Conservation (phyloP, 2,113 vertebrate genomes). For the Xenus cinereus region DNA sequence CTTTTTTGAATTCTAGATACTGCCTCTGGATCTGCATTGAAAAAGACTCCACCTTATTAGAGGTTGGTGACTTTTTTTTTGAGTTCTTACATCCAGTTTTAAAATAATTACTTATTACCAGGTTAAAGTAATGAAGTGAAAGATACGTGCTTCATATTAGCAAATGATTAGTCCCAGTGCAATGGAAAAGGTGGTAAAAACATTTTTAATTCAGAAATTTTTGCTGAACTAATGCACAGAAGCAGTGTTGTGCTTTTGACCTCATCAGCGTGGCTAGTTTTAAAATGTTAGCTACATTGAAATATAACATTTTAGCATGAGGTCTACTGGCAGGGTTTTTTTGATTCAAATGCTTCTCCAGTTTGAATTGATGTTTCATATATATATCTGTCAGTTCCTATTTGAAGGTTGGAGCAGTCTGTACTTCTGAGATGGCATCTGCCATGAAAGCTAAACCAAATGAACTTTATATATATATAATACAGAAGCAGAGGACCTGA, state of each 20-base stretch:
- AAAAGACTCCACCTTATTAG: neutral
- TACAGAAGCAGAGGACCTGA: neutral
- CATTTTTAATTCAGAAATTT: neutral
- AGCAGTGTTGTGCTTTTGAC: neutral
- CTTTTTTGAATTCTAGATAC: slow-evolving; percentile 19
- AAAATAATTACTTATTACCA: neutral
- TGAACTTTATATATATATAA: neutral
- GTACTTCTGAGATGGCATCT: neutral
- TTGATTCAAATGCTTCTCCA: neutral
- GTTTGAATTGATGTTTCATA: neutral
- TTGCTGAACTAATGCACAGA: neutral
- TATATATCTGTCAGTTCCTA: fast-evolving
- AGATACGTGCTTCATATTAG: neutral
- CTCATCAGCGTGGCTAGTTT: neutral
- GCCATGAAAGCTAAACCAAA: neutral
- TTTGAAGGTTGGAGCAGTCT: neutral
- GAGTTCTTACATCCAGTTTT: neutral
- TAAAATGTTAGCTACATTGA: neutral
- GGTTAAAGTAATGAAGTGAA: neutral
- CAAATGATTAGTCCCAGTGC: neutral
- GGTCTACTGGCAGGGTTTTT: neutral
- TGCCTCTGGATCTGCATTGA: neutral
- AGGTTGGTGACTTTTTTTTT: slow-evolving; percentile 5
- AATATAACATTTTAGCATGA: neutral
- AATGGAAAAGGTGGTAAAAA: neutral